These are phyloP conservation scores for Aporophyla nigra DNA, from an alignment of 2,888 invertebrate genomes.

Conservation along the genomic window DNA sequence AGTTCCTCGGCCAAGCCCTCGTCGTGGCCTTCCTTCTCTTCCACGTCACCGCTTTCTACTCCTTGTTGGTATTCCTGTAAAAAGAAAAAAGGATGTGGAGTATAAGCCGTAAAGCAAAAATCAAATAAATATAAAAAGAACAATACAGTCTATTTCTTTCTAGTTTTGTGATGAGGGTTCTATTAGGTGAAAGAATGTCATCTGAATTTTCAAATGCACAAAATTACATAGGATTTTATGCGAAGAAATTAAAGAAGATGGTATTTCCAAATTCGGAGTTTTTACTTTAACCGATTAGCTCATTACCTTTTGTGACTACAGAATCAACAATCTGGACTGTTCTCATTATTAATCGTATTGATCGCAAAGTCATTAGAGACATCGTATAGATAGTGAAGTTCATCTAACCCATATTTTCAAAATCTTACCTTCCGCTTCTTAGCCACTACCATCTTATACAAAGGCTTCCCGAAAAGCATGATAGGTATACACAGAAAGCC, in stretches of 20 bases:
- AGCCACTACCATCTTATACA: slow-evolving; percentile 90
- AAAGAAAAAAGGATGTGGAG: neutral
- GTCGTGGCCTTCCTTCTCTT: slow-evolving; percentile 77
- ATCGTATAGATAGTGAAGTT: no score
- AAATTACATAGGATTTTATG: neutral
- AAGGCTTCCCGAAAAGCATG: slow-evolving; percentile 95
- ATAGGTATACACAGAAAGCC: slow-evolving; percentile 94
- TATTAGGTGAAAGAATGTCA: neutral
- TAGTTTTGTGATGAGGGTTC: neutral
- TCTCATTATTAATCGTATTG: no score
- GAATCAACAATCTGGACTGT: neutral
- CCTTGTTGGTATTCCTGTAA: slow-evolving; percentile 81
- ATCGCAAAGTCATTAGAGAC: neutral
- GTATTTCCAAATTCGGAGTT: neutral
- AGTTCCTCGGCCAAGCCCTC: slow-evolving; percentile 93
- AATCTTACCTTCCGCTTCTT: slow-evolving; percentile 80
- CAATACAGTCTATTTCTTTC: neutral
- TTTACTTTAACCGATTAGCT: neutral
- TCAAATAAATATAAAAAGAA: neutral
- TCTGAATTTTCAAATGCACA: neutral
- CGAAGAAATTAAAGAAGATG: neutral
- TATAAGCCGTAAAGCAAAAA: neutral
- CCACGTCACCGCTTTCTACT: slow-evolving; percentile 80
- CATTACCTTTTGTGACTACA: neutral
- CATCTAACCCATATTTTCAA: neutral